Evolutionary conservation across 2,888 invertebrate species (phyloP), one percentile per base, ranked within the genome.

Genomic region (Carabus problematicus): DNA sequence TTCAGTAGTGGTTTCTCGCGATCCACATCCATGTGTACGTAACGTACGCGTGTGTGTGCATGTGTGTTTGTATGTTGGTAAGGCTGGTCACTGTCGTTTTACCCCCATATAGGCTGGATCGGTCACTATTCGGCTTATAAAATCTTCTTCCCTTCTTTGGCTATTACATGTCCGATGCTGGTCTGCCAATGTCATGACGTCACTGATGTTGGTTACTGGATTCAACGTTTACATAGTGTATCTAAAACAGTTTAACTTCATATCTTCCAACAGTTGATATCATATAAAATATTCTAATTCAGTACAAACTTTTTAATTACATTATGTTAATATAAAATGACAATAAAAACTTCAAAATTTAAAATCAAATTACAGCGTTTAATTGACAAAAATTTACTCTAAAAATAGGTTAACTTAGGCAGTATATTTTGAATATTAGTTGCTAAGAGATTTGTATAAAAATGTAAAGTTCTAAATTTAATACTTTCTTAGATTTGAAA

Each of bases 71-170:
- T 52, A 47, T 67, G 59, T 56, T 43, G 55, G 62, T 40, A 40
- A 29, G 40, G 14, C 54, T 16, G 45, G 12, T 29, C 29, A 29
- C 52, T 52, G 63, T 41, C 49, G 54, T 52, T 39, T 55, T 9
- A 16, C 54, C 42, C 56, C 39, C 63, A 63, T 67, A 49, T 60
- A 59, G 52, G 49, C 67, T 42, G 19, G 60, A 49, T 52, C 59
- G 67, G 52, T 42, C 60, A 67, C 67, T 67, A 67, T 67, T 67
- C 60, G 67, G 67, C 67, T 67, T 67, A 67, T 67, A 67, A 67
- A 67, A 67, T 59, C 59, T 60, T 67, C 67, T 60, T 49, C 60
- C 42, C 54, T 67, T 60, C 58, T 58, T 60, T 29, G 67, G 67
- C 67, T 67, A 67, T 67, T 67, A 67, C 67, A 43, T 60, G 67